Evolutionary conservation across 2,888 invertebrate genomes (phyloP), one percentile per base, ranked within the genome.

Genomic region (Acleris sparsana): DNA sequence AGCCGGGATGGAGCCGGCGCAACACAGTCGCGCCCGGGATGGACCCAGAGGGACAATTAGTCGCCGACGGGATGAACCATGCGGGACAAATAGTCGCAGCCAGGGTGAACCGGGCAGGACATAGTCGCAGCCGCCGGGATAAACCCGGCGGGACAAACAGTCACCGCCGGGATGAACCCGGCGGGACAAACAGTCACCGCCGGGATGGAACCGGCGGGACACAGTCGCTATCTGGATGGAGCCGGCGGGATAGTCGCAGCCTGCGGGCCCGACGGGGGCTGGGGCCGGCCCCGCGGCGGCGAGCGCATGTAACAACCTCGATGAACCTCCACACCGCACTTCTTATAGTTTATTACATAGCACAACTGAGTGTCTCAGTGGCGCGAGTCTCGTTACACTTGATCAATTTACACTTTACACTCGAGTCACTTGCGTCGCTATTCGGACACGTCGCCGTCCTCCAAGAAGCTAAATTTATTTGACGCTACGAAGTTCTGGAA

Each of bases 401-500:
- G 74, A 82, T 83, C 82, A 84, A 89, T 55, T 91, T 90, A 88
- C 91, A 91, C 90, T 91, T 89, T 85, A 89, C 89, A 91, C 91
- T 86, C 83, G 80, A 85, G 86, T 88, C 88, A 85, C 81, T 74
- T 75, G 79, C 57, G 71, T 77, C 75, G 82, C 81, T 92, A 92
- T 68, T 92, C 92, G 66, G 89, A 91, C 44, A 78, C 90, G 80
- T 93, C 95, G 76, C 94, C 95, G 82, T 95, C 95, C 80, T 95
- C 94, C 80, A 95, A 90, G 89, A 94, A 94, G 86, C 94, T 94
- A 93, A 95, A 97, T 93, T 96, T 96, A 86, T 96, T 97, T 80
- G 95, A 94, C 80, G 94, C 95, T 84, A 95, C 94, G 80, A 96
- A 95, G 89, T 95, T 95, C 94, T 96, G 92, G 3, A 93, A 93